These are phyloP conservation scores for Sardinella longiceps DNA, from an alignment of 2,797 vertebrate genomes.

Conservation along the genomic window DNA sequence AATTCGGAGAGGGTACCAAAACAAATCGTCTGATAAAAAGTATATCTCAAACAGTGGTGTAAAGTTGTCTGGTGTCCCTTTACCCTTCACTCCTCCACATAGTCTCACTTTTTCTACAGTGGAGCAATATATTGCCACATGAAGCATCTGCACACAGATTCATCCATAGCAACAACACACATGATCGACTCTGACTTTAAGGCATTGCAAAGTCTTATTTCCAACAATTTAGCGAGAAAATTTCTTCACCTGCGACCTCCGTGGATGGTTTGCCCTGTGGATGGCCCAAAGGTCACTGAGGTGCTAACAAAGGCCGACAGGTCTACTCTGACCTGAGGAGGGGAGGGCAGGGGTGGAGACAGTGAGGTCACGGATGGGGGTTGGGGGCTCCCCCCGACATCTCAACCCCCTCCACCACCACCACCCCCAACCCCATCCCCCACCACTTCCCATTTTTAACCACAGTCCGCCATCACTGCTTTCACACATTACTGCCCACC, in stretches of 20 bases:
- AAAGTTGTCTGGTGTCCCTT: too few relatives aligned
- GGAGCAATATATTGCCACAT: neutral
- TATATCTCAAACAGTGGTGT: too few relatives aligned
- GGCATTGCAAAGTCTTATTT: neutral
- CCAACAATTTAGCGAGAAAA: neutral
- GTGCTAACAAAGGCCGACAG: constrained; percentile 22
- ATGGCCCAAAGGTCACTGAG: neutral
- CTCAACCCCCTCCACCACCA: too few relatives aligned
- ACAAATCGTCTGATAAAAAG: too few relatives aligned
- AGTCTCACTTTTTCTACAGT: neutral
- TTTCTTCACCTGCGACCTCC: neutral
- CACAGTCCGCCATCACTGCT: constrained; percentile 61
- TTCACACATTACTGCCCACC: constrained; percentile 78
- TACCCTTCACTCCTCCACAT: too few relatives aligned
- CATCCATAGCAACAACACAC: neutral
- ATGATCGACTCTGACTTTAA: neutral
- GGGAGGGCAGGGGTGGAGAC: neutral
- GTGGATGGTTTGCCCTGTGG: neutral
- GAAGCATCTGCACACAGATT: neutral
- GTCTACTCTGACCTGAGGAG: neutral
- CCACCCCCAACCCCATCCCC: neutral
- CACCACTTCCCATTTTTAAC: constrained; percentile 55
- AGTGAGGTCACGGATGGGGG: neutral
- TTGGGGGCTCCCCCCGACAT: too few relatives aligned
- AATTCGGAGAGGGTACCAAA: too few relatives aligned